Conservation (phyloP, 2,113 vertebrate species). For the Paracanthobrama guichenoti region DNA sequence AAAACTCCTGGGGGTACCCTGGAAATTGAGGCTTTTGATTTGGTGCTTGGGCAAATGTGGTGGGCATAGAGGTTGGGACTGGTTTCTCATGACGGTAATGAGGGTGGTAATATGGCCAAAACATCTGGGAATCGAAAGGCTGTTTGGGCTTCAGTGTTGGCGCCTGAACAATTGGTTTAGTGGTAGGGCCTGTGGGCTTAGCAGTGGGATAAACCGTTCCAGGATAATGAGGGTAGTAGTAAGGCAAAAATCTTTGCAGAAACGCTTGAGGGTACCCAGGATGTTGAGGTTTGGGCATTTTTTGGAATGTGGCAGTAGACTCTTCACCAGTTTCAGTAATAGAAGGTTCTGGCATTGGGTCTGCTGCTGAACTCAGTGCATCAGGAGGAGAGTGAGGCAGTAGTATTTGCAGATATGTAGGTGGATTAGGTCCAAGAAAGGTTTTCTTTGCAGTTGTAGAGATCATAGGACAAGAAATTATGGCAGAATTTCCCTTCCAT, state of each 20-base stretch:
- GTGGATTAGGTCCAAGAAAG: background rate
- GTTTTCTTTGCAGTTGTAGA: background rate
- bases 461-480: slow-evolving; percentile 42
- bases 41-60: background rate
- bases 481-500: slow-evolving; percentile 48
- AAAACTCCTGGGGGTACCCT: background rate
- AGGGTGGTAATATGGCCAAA: background rate
- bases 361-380: background rate
- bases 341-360: background rate
- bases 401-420: background rate
- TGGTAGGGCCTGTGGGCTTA: no score
- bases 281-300: background rate
- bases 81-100: background rate
- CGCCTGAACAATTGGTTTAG: background rate
- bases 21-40: background rate
- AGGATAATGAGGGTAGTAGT: background rate
- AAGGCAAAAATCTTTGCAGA: background rate
- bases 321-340: no score
- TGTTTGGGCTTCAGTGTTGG: background rate
- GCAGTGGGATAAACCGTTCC: no score
- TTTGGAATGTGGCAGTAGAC: no score
- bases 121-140: no score
- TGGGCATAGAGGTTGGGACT: no score
- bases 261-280: background rate
- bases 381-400: background rate